Base-by-base conservation (phyloP, 2,888 invertebrate genomes). In the Blomia tropicalis region DNA sequence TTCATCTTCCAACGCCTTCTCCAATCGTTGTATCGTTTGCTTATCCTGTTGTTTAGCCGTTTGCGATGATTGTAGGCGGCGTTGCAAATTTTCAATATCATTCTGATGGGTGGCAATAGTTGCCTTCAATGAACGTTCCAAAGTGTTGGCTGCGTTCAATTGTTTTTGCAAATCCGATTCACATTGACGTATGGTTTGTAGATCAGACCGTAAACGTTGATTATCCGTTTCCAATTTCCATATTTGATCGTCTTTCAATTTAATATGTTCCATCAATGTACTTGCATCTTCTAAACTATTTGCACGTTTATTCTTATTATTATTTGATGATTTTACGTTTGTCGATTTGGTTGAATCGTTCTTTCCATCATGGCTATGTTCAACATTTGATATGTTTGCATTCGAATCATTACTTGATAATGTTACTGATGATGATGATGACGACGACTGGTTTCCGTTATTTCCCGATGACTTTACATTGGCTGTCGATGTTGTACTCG, bases 71-170 rank as follows among this genome's bases (percentile, higher is more conserved):
- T 87, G 84, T 71, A 90, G 74, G 73, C 85, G 85, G 73, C 83
- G 83, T 73, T 91, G 90, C 69, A 91, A 77, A 72, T 85, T 84
- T 70, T 90, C 89, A 73, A 89, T 84, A 72, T 88, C 87, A 72
- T 85, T 83, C 75, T 86, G 85, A 72, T 89, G 80, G 70, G 83
- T 82, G 63, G 79, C 77, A 70, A 86, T 78, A 74, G 90, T 87
- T 69, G 82, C 80, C 71, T 80, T 80, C 43, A 79, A 75, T 68
- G 79, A 78, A 70, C 82, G 81, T 71, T 88, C 87, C 65, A 80
- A 79, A 62, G 80, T 80, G 58, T 82, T 76, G 69, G 83, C 77
- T 31, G 70, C 72, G 69, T 76, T 79, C 66, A 85, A 77, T 75
- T 85, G 84, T 70, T 81, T 77, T 70, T 83, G 77, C 64, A 85